phyloP scores from a whole-genome alignment of 2,797 vertebrate genomes.

The Oreochromis grahami region DNA sequence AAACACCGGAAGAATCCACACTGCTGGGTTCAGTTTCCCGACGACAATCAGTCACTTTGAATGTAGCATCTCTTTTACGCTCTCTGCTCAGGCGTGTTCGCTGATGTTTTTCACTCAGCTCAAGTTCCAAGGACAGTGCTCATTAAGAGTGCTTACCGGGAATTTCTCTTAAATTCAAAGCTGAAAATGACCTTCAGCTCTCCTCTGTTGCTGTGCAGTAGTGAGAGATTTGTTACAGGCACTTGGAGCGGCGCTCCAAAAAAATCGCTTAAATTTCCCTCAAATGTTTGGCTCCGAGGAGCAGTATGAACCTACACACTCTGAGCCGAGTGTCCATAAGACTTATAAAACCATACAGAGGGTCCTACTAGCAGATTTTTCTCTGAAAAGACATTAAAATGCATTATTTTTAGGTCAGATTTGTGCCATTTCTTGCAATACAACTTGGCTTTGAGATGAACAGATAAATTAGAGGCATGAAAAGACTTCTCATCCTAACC shows the following conservation, averaged over 20 bases:
- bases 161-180: conserved; percentile 44
- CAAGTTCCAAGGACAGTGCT: conserved; percentile 49
- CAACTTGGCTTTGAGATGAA: conserved; percentile 8
- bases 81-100: conserved; percentile 26
- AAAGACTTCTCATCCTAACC: conserved; percentile 50
- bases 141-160: conserved; percentile 46
- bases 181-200: conserved; percentile 54
- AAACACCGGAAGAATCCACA: conserved; percentile 36
- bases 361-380: neutral
- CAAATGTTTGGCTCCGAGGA: neutral
- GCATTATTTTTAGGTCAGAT: neutral
- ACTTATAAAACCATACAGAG: neutral
- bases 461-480: conserved; percentile 40
- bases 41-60: conserved; percentile 45
- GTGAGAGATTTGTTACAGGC: conserved; percentile 10
- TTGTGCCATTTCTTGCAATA: neutral
- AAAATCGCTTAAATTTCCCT: neutral
- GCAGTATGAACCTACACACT: neutral
- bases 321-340: neutral
- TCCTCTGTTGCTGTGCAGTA: conserved; percentile 6
- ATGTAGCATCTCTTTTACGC: conserved; percentile 43
- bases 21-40: conserved; percentile 10
- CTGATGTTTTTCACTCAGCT: conserved; percentile 41
- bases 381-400: neutral
- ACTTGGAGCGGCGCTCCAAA: conserved; percentile 6